These are phyloP conservation scores for Rosalia funebris DNA, from an alignment of 2,888 invertebrate species.

Conservation along the genomic window DNA sequence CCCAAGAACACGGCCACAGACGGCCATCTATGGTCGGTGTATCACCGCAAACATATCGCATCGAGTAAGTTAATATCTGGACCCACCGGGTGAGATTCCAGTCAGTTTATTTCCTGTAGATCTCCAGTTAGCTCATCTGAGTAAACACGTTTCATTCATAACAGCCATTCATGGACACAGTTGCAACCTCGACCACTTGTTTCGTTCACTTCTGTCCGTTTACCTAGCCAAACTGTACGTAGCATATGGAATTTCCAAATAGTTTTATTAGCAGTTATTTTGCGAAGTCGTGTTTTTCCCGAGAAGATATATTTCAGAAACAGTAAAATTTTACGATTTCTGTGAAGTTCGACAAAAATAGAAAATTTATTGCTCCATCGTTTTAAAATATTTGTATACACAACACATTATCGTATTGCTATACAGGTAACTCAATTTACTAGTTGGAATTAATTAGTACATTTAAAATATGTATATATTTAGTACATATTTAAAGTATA, in stretches of 20 bases:
- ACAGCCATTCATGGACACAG: constrained; percentile 52
- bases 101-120: constrained; percentile 55
- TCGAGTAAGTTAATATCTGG: constrained; percentile 41
- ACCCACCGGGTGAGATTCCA: constrained; percentile 53
- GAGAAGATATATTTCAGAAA: too few relatives aligned
- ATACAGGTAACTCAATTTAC: too few relatives aligned
- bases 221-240: neutral
- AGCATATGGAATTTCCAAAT: constrained; percentile 9
- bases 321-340: too few relatives aligned
- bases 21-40: neutral
- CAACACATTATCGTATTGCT: too few relatives aligned
- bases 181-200: constrained; percentile 21
- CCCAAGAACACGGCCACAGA: constrained; percentile 15
- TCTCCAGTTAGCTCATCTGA: constrained; percentile 52
- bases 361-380: too few relatives aligned
- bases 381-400: too few relatives aligned
- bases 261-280: neutral
- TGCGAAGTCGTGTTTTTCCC: neutral
- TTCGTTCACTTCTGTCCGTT: constrained; percentile 7
- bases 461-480: too few relatives aligned
- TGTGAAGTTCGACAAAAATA: too few relatives aligned
- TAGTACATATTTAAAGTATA: too few relatives aligned
- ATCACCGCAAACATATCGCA: constrained; percentile 14
- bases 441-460: too few relatives aligned
- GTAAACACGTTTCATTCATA: constrained; percentile 57